These are phyloP conservation scores for Chironomus tepperi DNA, from an alignment of 1,140 invertebrate genomes.

Conservation along the genomic window DNA sequence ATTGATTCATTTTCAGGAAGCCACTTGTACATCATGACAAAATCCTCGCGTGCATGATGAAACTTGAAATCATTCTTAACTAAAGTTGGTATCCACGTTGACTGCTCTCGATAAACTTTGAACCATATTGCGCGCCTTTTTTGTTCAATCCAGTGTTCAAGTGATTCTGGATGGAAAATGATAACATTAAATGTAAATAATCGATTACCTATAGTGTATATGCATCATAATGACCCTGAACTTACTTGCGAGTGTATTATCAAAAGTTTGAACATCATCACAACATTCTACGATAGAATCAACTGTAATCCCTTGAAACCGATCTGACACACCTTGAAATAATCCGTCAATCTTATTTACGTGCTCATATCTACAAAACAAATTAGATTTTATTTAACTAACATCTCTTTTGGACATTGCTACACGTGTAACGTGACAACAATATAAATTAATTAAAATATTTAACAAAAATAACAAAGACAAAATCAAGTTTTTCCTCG, in stretches of 20 bases:
- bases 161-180: slow-evolving; percentile 52
- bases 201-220: slow-evolving; percentile 18
- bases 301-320: slow-evolving; percentile 60
- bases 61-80: slow-evolving; percentile 73
- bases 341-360: slow-evolving; percentile 29
- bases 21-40: slow-evolving; percentile 75
- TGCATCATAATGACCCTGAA: neutral
- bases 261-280: slow-evolving; percentile 40
- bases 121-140: slow-evolving; percentile 75
- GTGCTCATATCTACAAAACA: slow-evolving; percentile 26
- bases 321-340: slow-evolving; percentile 52
- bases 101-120: slow-evolving; percentile 57
- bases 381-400: neutral
- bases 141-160: slow-evolving; percentile 56
- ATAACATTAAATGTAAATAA: slow-evolving; percentile 28
- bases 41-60: slow-evolving; percentile 72
- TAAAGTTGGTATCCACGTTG: slow-evolving; percentile 68
- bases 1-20: slow-evolving; percentile 52
- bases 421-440: neutral
- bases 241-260: slow-evolving; percentile 48
- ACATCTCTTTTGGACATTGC: neutral
- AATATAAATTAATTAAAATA: neutral
- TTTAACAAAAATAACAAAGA: neutral
- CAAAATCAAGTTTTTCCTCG: neutral
- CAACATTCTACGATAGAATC: slow-evolving; percentile 51